These are phyloP conservation scores for Drosophila formosana DNA, from an alignment of 2,888 invertebrate genomes.

Conservation along the genomic window DNA sequence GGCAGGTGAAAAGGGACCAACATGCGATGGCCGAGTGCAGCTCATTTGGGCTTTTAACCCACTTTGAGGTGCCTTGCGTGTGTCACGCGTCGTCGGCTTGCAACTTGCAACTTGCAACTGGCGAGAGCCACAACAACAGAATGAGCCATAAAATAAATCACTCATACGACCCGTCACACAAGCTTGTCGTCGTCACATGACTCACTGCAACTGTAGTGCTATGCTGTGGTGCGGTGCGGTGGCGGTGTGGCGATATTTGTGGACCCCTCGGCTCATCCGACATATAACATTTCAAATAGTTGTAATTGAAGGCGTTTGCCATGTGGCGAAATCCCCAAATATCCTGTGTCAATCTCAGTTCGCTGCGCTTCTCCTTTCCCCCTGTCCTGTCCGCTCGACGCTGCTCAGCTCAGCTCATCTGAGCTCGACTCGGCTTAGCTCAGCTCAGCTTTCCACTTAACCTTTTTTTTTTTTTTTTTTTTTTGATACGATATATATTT, in stretches of 20 bases:
- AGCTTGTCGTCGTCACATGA: conserved; percentile 14
- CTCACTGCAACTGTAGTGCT: conserved; percentile 3
- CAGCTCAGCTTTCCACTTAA: conserved; percentile 75
- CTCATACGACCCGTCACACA: conserved; percentile 63
- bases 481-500: not conserved
- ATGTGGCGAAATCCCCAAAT: conserved; percentile 28
- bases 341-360: conserved; percentile 61
- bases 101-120: not conserved
- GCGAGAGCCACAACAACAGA: conserved; percentile 23
- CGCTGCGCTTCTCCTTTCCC: conserved; percentile 3
- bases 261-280: not conserved
- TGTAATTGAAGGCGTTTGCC: conserved; percentile 60
- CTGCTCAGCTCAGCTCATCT: conserved; percentile 15
- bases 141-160: conserved; percentile 71
- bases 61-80: conserved; percentile 47
- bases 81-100: conserved; percentile 36
- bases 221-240: too few relatives aligned
- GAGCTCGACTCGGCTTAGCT: conserved; percentile 38
- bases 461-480: conserved; percentile 55
- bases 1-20: not conserved
- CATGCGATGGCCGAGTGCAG: conserved; percentile 31
- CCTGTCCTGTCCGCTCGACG: not conserved
- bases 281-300: conserved; percentile 64
- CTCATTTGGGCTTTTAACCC: conserved; percentile 46
- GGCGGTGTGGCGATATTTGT: conserved; percentile 13